Evolutionary conservation across 2,113 vertebrate genomes (phyloP).

Genomic region (Alligator mississippiensis): DNA sequence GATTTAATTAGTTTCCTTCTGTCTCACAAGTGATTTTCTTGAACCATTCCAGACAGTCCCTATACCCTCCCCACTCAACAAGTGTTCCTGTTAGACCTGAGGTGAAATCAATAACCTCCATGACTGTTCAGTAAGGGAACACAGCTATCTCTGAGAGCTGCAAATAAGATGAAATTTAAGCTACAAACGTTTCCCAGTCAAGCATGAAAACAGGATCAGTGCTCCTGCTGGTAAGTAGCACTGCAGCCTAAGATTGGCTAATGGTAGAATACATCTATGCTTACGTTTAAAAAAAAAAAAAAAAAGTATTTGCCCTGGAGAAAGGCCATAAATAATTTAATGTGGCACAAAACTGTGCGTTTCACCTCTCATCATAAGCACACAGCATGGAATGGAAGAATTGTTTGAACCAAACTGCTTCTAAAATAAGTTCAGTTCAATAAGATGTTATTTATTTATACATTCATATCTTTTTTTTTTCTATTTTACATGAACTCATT

Average conservation of each 20-base stretch:
- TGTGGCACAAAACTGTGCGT: background rate
- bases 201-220: slow-evolving; percentile 62
- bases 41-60: slow-evolving; percentile 40
- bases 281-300: background rate
- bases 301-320: background rate
- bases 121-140: slow-evolving; percentile 50
- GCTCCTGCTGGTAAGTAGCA: slow-evolving; percentile 47
- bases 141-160: slow-evolving; percentile 31
- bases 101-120: slow-evolving; percentile 67
- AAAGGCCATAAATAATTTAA: slow-evolving; percentile 43
- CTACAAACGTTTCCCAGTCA: slow-evolving; percentile 52
- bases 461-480: background rate
- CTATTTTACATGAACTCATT: slow-evolving; percentile 32
- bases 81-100: slow-evolving; percentile 29
- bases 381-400: slow-evolving; percentile 10
- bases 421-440: slow-evolving; percentile 15
- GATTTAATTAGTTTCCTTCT: slow-evolving; percentile 65
- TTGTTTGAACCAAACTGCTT: slow-evolving; percentile 5
- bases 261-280: slow-evolving; percentile 18
- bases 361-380: slow-evolving; percentile 12
- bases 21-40: slow-evolving; percentile 53
- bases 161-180: slow-evolving; percentile 64
- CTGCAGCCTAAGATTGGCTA: background rate
- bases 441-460: slow-evolving; percentile 30
- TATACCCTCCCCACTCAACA: slow-evolving; percentile 3